phyloP scores from a whole-genome alignment of 37 sponge, comb jelly and placozoan species.

The Beroe ovata region DNA sequence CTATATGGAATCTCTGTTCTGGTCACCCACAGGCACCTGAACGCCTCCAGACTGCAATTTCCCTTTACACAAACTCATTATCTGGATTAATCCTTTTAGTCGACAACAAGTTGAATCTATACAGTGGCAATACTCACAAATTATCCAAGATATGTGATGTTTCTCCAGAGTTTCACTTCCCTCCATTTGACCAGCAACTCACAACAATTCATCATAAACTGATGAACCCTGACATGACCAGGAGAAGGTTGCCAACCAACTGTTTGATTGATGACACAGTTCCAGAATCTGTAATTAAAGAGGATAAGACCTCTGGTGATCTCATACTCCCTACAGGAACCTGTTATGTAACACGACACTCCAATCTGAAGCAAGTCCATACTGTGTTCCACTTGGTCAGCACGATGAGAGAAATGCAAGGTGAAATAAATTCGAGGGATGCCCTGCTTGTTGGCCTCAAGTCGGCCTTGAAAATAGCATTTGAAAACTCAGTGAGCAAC shows the following conservation, averaged over 20 bases:
- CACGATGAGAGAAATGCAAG: conserved; percentile 65
- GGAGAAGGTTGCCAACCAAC: conserved; percentile 9
- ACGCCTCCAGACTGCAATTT: conserved; percentile 85
- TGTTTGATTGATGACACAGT: conserved; percentile 41
- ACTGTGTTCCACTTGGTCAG: conserved; percentile 81
- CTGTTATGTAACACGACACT: conserved; percentile 89
- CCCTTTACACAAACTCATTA: conserved; percentile 84
- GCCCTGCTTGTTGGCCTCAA: conserved; percentile 81
- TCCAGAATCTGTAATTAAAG: conserved; percentile 47
- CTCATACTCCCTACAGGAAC: conserved; percentile 76
- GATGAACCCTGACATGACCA: conserved; percentile 9
- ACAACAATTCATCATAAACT: conserved; percentile 63
- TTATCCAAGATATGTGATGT: conserved; percentile 72
- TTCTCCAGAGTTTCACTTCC: conserved; percentile 94
- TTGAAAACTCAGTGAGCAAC: conserved; percentile 71
- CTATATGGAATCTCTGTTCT: conserved; percentile 77
- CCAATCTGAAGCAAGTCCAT: conserved; percentile 91
- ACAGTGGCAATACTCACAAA: conserved; percentile 72
- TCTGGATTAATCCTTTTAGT: conserved; percentile 80
- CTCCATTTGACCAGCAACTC: conserved; percentile 76
- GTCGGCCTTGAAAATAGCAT: conserved; percentile 75
- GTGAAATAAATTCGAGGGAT: conserved; percentile 72
- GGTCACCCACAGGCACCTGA: conserved; percentile 72
- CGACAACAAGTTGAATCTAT: conserved; percentile 72
- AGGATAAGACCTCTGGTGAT: conserved; percentile 39